A percentile compares a stretch with the other conserved stretches of the same genome.
Conservation (phyloP, 1,140 invertebrate genomes). For the Drosophila lacertosa region DNA sequence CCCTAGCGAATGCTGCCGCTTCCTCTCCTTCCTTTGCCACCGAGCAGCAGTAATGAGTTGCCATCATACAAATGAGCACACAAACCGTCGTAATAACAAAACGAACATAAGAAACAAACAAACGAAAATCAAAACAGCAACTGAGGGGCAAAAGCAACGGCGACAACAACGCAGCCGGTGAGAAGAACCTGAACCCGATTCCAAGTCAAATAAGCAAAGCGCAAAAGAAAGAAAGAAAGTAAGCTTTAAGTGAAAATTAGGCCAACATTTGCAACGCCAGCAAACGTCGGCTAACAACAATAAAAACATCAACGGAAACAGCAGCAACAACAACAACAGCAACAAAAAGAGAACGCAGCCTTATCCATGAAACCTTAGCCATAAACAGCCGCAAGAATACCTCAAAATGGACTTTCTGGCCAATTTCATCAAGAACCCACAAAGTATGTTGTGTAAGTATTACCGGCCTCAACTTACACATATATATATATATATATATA, state of each 20-base stretch:
- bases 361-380: slow-evolving; percentile 21
- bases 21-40: not conserved
- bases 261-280: slow-evolving; percentile 39
- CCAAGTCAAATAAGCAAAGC: slow-evolving; percentile 15
- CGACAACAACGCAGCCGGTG: slow-evolving; percentile 19
- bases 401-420: slow-evolving; percentile 70
- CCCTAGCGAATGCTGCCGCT: slow-evolving; percentile 13
- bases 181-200: slow-evolving; percentile 27
- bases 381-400: slow-evolving; percentile 23
- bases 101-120: slow-evolving; percentile 22
- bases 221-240: slow-evolving; percentile 42
- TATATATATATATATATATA: not conserved
- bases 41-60: slow-evolving; percentile 38
- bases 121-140: slow-evolving; percentile 27
- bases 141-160: slow-evolving; percentile 6
- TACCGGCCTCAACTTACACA: not conserved
- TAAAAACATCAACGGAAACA: slow-evolving; percentile 20
- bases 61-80: slow-evolving; percentile 21
- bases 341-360: slow-evolving; percentile 2
- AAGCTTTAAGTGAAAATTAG: slow-evolving; percentile 39
- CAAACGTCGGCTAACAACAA: slow-evolving; percentile 21
- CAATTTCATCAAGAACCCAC: slow-evolving; percentile 63
- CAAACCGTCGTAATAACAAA: slow-evolving; percentile 8
- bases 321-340: slow-evolving; percentile 16
- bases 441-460: slow-evolving; percentile 74